These are phyloP conservation scores for Carcharodon carcharias DNA, from an alignment of 2,797 vertebrate species.

Conservation along the genomic window DNA sequence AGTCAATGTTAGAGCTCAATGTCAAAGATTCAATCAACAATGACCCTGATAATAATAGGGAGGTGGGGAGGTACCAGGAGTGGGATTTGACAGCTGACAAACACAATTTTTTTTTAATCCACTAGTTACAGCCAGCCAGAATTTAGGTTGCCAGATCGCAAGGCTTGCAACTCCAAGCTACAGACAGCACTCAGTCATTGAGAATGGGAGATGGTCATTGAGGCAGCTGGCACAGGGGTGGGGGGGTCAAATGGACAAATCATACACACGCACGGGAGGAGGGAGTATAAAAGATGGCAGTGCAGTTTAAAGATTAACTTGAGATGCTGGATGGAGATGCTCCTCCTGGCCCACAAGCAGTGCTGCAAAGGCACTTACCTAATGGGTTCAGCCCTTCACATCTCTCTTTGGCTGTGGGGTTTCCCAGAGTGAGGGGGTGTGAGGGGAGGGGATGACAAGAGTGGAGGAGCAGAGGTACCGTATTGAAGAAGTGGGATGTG, in stretches of 20 bases:
- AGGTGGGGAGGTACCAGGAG: no score
- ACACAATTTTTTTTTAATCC: no score
- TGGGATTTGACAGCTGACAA: background rate
- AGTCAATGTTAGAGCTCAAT: background rate
- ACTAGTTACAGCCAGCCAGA: background rate
- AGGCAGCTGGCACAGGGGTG: no score
- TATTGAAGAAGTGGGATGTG: no score
- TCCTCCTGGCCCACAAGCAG: background rate
- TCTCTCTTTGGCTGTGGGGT: background rate
- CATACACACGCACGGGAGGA: no score
- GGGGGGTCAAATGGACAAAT: no score
- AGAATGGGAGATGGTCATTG: background rate
- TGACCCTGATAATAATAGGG: background rate
- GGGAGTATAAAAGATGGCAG: no score
- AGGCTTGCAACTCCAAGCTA: background rate
- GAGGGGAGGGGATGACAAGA: no score
- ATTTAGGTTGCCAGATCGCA: background rate
- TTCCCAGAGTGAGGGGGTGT: background rate
- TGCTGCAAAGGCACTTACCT: background rate
- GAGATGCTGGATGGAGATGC: background rate
- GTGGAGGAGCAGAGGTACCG: no score
- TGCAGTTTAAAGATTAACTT: background rate
- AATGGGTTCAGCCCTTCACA: background rate
- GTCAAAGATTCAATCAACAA: background rate
- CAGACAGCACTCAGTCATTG: background rate